These are phyloP conservation scores for Drosophila macrospina DNA, from an alignment of 2,888 invertebrate genomes.

Conservation along the genomic window DNA sequence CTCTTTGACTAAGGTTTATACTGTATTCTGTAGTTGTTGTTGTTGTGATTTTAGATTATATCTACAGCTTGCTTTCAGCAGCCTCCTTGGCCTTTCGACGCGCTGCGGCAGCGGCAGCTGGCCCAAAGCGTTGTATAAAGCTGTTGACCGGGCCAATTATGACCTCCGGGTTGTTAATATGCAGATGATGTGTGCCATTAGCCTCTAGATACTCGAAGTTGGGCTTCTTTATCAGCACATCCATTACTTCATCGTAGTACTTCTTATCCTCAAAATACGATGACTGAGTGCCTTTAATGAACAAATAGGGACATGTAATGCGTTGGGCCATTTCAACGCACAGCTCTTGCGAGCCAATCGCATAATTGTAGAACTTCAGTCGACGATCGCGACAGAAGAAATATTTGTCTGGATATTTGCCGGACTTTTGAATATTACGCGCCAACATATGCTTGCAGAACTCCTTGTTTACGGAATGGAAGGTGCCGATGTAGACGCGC, in stretches of 20 bases:
- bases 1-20: slow-evolving; percentile 40
- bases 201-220: slow-evolving; percentile 88
- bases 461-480: slow-evolving; percentile 87
- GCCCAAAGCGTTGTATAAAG: slow-evolving; percentile 87
- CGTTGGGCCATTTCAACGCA: slow-evolving; percentile 87
- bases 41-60: slow-evolving; percentile 4
- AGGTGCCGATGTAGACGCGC: slow-evolving; percentile 87
- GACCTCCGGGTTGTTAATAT: slow-evolving; percentile 89
- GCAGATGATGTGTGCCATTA: slow-evolving; percentile 90
- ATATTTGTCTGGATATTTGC: slow-evolving; percentile 87
- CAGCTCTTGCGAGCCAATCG: slow-evolving; percentile 85
- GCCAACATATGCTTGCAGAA: slow-evolving; percentile 87
- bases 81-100: slow-evolving; percentile 85
- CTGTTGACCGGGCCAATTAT: slow-evolving; percentile 87
- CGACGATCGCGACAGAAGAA: slow-evolving; percentile 89
- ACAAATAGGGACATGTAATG: slow-evolving; percentile 88
- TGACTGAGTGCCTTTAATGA: slow-evolving; percentile 87
- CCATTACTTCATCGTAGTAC: slow-evolving; percentile 87
- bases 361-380: slow-evolving; percentile 86
- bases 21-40: slow-evolving; percentile 11
- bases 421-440: slow-evolving; percentile 87
- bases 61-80: slow-evolving; percentile 85
- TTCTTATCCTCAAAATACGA: slow-evolving; percentile 87
- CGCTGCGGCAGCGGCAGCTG: slow-evolving; percentile 88
- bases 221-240: slow-evolving; percentile 86